These are phyloP conservation scores for Leptosomus discolor DNA, from an alignment of 2,113 vertebrate genomes.

Conservation along the genomic window DNA sequence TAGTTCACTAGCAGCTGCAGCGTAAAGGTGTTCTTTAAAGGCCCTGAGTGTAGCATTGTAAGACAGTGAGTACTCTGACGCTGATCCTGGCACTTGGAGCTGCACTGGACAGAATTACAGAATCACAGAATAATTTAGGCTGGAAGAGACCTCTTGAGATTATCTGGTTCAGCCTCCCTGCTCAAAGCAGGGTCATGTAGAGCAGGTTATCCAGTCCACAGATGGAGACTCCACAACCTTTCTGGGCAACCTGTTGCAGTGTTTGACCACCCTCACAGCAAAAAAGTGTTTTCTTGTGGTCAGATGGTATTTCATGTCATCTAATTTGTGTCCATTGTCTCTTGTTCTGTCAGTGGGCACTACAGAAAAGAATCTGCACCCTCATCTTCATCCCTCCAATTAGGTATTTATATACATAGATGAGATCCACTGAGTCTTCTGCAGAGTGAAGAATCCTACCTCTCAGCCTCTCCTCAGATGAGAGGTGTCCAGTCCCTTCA, in stretches of 20 bases:
- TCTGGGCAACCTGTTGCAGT: background rate
- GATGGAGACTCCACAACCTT: background rate
- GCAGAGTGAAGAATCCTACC: background rate
- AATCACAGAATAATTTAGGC: background rate
- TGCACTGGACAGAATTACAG: background rate
- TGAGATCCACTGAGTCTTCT: background rate
- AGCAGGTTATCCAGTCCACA: background rate
- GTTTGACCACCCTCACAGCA: background rate
- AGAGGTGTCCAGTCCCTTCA: background rate
- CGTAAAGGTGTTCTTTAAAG: background rate
- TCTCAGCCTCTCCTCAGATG: background rate
- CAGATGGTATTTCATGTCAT: background rate
- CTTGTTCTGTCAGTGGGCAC: background rate
- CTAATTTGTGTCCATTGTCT: background rate
- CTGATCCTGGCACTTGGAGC: background rate
- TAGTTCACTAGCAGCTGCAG: background rate
- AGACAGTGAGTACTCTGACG: background rate
- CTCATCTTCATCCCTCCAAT: background rate
- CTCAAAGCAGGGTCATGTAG: background rate
- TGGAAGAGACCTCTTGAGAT: background rate
- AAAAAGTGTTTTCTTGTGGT: background rate
- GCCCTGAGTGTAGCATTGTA: background rate
- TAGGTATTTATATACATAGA: background rate
- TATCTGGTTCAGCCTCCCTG: background rate
- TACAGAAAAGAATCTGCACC: background rate